These are phyloP conservation scores for Porphyrio hochstetteri DNA, from an alignment of 2,113 vertebrate species.

Conservation along the genomic window DNA sequence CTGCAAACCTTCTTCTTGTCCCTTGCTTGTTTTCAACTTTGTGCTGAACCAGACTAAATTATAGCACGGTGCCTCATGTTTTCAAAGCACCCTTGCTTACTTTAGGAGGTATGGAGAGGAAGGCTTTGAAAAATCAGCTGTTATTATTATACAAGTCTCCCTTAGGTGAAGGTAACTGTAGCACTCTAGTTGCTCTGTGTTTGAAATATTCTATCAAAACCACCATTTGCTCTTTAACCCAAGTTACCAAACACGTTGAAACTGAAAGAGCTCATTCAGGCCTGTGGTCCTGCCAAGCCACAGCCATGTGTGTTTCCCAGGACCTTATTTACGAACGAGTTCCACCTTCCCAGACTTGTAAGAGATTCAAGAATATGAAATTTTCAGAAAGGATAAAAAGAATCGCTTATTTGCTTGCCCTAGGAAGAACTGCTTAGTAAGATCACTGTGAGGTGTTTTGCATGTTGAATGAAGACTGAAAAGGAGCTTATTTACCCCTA, in stretches of 20 bases:
- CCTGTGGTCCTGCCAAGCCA: slow-evolving; percentile 30
- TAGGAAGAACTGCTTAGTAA: slow-evolving; percentile 38
- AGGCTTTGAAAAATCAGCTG: neutral
- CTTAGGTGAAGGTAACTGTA: slow-evolving; percentile 5
- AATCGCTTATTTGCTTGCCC: slow-evolving; percentile 50
- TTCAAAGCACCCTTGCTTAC: neutral
- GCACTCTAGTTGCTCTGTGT: neutral
- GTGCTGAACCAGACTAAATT: neutral
- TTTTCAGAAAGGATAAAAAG: slow-evolving; percentile 63
- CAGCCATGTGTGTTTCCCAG: slow-evolving; percentile 57
- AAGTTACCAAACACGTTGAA: slow-evolving; percentile 38
- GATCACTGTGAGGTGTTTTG: slow-evolving; percentile 38
- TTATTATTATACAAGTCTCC: neutral
- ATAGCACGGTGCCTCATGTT: neutral
- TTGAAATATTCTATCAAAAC: slow-evolving; percentile 45
- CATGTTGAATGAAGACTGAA: slow-evolving; percentile 26
- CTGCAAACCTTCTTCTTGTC: neutral
- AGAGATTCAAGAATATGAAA: slow-evolving; percentile 61
- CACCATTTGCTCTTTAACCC: slow-evolving; percentile 12
- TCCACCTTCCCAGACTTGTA: slow-evolving; percentile 62
- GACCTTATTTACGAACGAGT: slow-evolving; percentile 60
- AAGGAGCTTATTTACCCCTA: slow-evolving; percentile 33
- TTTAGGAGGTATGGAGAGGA: neutral
- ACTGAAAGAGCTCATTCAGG: slow-evolving; percentile 67
- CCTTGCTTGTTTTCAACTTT: neutral